Conservation (phyloP, 1,140 invertebrate species). For the Coelopa frigida region DNA sequence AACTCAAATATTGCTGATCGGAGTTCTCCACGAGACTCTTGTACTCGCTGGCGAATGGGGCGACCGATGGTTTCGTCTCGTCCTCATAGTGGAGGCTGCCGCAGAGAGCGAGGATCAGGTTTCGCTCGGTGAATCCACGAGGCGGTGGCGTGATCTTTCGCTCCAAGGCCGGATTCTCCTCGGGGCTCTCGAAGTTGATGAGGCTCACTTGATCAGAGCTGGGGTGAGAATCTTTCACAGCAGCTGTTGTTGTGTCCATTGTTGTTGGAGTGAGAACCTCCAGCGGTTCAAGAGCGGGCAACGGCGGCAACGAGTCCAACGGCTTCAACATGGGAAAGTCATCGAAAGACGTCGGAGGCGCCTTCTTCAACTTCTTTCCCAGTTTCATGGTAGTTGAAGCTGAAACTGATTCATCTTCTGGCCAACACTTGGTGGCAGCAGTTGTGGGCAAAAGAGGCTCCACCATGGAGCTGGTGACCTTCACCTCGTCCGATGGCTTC, state of each 20-base stretch:
- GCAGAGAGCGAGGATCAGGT: constrained; percentile 37
- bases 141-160: constrained; percentile 29
- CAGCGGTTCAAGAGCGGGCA: constrained; percentile 31
- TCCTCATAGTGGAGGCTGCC: constrained; percentile 39
- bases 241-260: constrained; percentile 1
- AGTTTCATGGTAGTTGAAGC: too few species aligned
- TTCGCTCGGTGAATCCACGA: constrained; percentile 30
- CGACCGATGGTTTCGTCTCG: constrained; percentile 14
- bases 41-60: constrained; percentile 6
- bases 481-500: too few species aligned
- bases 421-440: too few species aligned
- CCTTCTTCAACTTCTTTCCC: constrained; percentile 6
- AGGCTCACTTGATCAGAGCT: constrained; percentile 20
- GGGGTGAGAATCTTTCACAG: neutral
- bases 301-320: constrained; percentile 26
- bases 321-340: constrained; percentile 26
- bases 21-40: constrained; percentile 12
- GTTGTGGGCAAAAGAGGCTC: too few species aligned
- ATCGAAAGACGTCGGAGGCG: constrained; percentile 16
- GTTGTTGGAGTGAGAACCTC: constrained; percentile 16
- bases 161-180: constrained; percentile 23
- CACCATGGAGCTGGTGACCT: too few species aligned
- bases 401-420: too few species aligned
- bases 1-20: constrained; percentile 15
- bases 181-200: constrained; percentile 41